Conservation (phyloP, 1,140 invertebrate genomes). For the Melanaphis sacchari region DNA sequence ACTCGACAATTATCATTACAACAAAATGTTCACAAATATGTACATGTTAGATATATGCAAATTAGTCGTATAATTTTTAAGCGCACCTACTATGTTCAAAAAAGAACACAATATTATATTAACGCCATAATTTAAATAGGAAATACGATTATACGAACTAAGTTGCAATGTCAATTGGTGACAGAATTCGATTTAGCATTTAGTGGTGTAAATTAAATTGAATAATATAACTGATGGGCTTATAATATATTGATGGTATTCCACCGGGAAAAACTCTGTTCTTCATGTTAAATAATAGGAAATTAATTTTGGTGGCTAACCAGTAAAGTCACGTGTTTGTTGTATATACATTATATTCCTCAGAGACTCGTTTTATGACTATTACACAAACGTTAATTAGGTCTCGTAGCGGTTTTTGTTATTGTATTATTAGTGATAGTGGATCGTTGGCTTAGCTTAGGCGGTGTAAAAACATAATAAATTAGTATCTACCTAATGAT, state of each 20-base stretch:
- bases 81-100: background rate
- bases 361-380: conserved; percentile 11
- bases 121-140: background rate
- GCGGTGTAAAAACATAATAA: background rate
- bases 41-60: background rate
- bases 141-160: background rate
- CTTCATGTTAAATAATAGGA: background rate
- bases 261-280: background rate
- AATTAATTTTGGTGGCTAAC: background rate
- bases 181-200: background rate
- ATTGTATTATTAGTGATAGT: background rate
- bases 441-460: background rate
- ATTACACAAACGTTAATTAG: conserved; percentile 5
- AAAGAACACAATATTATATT: background rate
- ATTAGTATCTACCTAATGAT: background rate
- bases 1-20: no score
- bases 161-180: background rate
- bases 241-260: background rate
- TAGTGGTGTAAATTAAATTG: background rate
- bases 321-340: background rate
- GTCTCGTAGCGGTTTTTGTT: background rate
- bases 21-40: no score
- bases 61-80: background rate
- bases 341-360: background rate
- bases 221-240: background rate